Conservation (phyloP, 2,888 invertebrate genomes). For the Rhabditoides inermis region DNA sequence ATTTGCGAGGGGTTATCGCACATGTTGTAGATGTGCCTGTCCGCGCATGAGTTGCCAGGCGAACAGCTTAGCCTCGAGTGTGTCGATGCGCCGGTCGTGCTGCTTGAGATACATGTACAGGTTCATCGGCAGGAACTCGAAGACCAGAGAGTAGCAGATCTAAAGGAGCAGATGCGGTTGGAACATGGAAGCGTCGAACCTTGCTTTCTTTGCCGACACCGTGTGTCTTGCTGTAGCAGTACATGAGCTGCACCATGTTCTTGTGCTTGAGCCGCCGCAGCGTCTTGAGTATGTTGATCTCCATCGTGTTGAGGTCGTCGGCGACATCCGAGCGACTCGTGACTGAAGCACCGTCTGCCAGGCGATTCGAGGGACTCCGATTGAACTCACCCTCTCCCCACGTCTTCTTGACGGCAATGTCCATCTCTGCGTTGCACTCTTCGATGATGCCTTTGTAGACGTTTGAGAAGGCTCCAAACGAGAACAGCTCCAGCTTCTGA, state of each 20-base stretch:
- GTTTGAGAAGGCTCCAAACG: slow-evolving; percentile 31
- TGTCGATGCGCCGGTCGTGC: slow-evolving; percentile 6
- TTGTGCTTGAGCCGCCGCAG: slow-evolving; percentile 86
- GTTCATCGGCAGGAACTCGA: slow-evolving; percentile 30
- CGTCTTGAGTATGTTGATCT: slow-evolving; percentile 86
- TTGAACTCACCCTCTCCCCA: slow-evolving; percentile 16
- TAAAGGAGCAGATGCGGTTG: too few relatives aligned
- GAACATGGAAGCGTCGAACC: too few relatives aligned
- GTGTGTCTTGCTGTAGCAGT: slow-evolving; percentile 70
- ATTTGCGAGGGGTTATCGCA: neutral
- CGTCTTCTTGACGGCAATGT: slow-evolving; percentile 34
- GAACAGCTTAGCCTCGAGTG: slow-evolving; percentile 21
- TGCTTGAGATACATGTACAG: slow-evolving; percentile 22
- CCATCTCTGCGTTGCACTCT: slow-evolving; percentile 4
- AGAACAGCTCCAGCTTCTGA: slow-evolving; percentile 22
- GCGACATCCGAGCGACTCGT: neutral
- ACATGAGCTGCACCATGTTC: slow-evolving; percentile 89
- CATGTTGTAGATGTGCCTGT: slow-evolving; percentile 16
- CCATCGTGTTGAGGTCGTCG: slow-evolving; percentile 52
- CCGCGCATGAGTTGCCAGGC: slow-evolving; percentile 37
- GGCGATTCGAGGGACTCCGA: neutral
- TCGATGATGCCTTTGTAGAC: slow-evolving; percentile 20
- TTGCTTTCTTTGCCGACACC: slow-evolving; percentile 18
- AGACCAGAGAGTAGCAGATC: slow-evolving; percentile 27
- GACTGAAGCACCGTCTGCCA: neutral